Base-by-base conservation (phyloP, 2,113 vertebrate species). In the Mohoua ochrocephala region DNA sequence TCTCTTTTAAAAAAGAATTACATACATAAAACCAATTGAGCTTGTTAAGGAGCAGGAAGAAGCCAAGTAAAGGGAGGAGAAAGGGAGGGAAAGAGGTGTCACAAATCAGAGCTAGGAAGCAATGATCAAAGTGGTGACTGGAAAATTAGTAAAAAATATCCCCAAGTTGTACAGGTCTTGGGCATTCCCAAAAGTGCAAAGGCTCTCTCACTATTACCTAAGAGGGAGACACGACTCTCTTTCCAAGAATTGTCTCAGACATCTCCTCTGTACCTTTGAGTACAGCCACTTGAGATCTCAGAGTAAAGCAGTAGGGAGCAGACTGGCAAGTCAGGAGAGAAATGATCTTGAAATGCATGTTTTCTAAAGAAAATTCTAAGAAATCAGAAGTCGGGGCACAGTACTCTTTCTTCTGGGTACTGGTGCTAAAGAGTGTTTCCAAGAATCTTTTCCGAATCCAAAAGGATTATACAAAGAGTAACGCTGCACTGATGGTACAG, bases 21-120 rank as follows among this genome's bases (percentile, higher is more conserved):
- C 64, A 78, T 71, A 84, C 83, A 95, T 93, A 93, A 96, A 96
- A 85, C 86, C 68, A 93, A 95, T 44, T 77, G 88, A 88, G 94
- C 83, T 91, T 95, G 83, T 95, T 93, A 95, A 97, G 89, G 68
- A 95, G 60, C 78, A 95, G 92, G 92, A 94, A 91, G 87, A 90
- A 94, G 61, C 41, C 54, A 87, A 92, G 73, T 20, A 73, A 80
- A 87, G 81, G 84, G 89, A 96, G 89, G 80, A 92, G 86, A 92
- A 89, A 95, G 33, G 52, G 64, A 84, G 86, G 83, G 83, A 76
- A 59, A 59, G 23, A 89, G 61, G 28, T 65, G 44, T 65, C 86
- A 83, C 84, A 95, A 95, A 97, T 90, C 89, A 97, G 39, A 2
- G 2, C n/a, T 91, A 88, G 54, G 87, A 93, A 93, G 41, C 3